These are phyloP conservation scores for Calameuta filiformis DNA, from an alignment of 2,888 invertebrate species.

Conservation along the genomic window DNA sequence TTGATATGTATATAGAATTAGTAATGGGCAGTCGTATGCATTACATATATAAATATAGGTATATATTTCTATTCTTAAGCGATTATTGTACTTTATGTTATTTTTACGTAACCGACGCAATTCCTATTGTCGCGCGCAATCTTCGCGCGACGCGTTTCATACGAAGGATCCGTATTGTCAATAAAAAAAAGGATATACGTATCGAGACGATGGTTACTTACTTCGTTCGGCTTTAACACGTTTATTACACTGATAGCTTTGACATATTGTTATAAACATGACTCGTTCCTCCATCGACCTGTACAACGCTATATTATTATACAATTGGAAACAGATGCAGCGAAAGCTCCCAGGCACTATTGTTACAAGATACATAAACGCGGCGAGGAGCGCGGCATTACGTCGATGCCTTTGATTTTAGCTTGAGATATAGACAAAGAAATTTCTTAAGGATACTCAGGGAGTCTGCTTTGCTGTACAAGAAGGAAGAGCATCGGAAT, in stretches of 20 bases:
- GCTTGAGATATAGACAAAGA: not conserved
- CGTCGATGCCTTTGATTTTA: not conserved
- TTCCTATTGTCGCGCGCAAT: not conserved
- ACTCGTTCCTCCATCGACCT: slow-evolving; percentile 28
- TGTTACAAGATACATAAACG: not conserved
- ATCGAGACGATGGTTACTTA: not conserved
- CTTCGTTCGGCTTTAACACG: not conserved
- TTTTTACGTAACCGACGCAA: not conserved
- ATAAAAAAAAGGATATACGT: not conserved
- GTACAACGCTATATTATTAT: slow-evolving; percentile 10
- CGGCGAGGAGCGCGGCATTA: not conserved
- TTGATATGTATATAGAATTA: slow-evolving; percentile 2
- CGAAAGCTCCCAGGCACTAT: not conserved
- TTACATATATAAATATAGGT: not conserved
- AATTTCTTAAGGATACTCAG: not conserved
- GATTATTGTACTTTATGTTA: not conserved
- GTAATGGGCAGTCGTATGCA: not conserved
- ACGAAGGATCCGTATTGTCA: not conserved
- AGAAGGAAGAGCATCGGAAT: not conserved
- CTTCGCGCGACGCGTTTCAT: not conserved
- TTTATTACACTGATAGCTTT: slow-evolving; percentile 22
- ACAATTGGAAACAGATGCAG: not conserved
- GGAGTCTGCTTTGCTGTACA: not conserved
- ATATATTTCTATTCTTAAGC: not conserved
- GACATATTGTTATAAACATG: slow-evolving; percentile 29